Evolutionary conservation across 2,113 vertebrate species (phyloP), one percentile per base, ranked within the genome.

Genomic region (Callospermophilus lateralis): DNA sequence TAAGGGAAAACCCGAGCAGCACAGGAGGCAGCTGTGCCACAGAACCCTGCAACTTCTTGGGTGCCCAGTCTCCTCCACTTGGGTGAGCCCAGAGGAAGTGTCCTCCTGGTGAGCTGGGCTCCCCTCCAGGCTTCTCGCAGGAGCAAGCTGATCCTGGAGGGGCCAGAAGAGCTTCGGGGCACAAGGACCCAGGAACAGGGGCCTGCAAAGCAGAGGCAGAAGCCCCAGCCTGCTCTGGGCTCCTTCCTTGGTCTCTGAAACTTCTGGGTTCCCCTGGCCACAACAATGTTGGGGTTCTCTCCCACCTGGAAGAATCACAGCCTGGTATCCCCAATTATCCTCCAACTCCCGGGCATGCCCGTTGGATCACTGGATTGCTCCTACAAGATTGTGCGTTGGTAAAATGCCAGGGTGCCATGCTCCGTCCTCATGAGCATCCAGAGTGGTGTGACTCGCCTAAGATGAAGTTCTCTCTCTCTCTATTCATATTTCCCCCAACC

Each of bases 361-460:
- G 39, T 42, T 32, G 19, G 20, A 72, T 76, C 24, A 61, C 48
- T 17, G 20, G n/a, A 34, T 9, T 20, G 10, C 76, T 51, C 39
- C 51, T 45, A 8, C 2, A 10, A 11, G n/a, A 85, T 4, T 13
- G 8, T 0, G 17, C 58, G 19, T 55, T 55, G 19, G 70, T 8
- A 9, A 45, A 45, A 45, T 0, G 4, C 83, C 68, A 63, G 11
- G 30, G 32, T 1, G 17, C 19, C 24, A 9, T 9, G 4, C 11
- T 8, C 4, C 42, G 13, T 11, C 11, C 72, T 26, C 11, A 0
- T 37, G 19, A 12, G 51, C n/a, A 8, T 30, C 77, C 10, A 10
- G 94, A 42, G 74, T 28, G 34, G 42, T 78, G 39, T 53, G 9
- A 32, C 30, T 30, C 39, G 67, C n/a, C 61, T 32, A 19, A 61